These are phyloP conservation scores for Pristiophorus japonicus DNA, from an alignment of 2,113 vertebrate genomes.

Conservation along the genomic window DNA sequence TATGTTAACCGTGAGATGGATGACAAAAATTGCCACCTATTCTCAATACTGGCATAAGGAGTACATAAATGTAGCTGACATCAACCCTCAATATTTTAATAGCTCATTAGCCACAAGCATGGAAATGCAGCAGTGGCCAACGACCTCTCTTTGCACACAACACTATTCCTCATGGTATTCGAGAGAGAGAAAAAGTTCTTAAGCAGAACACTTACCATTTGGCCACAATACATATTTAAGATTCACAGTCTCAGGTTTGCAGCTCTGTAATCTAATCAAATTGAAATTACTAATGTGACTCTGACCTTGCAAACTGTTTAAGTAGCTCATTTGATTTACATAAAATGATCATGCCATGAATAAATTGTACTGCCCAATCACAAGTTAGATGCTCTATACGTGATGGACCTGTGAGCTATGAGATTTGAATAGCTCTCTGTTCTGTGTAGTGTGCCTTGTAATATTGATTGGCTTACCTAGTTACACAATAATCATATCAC, in stretches of 20 bases:
- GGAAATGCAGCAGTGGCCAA: not conserved
- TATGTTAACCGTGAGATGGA: not conserved
- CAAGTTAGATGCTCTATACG: not conserved
- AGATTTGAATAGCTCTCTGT: not conserved
- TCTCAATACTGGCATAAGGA: not conserved
- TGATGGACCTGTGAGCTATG: not conserved
- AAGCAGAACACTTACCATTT: constrained; percentile 7
- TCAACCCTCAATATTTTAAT: not conserved
- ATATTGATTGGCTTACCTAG: not conserved
- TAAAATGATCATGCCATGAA: not conserved
- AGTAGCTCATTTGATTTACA: not conserved
- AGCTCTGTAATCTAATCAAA: not conserved
- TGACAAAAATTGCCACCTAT: not conserved
- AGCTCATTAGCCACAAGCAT: not conserved
- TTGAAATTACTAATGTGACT: not conserved
- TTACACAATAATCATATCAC: constrained; percentile 20
- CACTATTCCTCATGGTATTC: not conserved
- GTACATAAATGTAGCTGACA: too few species aligned
- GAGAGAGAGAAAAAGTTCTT: not conserved
- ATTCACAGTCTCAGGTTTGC: not conserved
- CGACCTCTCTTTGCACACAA: not conserved
- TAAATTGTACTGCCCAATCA: not conserved
- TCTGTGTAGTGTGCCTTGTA: not conserved
- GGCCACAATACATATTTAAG: not conserved
- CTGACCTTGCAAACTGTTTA: constrained; percentile 10